A percentile compares a stretch with the other conserved stretches of the same genome.
phyloP scores from a whole-genome alignment of 2,888 invertebrate species.

The Melipona bicolor region DNA sequence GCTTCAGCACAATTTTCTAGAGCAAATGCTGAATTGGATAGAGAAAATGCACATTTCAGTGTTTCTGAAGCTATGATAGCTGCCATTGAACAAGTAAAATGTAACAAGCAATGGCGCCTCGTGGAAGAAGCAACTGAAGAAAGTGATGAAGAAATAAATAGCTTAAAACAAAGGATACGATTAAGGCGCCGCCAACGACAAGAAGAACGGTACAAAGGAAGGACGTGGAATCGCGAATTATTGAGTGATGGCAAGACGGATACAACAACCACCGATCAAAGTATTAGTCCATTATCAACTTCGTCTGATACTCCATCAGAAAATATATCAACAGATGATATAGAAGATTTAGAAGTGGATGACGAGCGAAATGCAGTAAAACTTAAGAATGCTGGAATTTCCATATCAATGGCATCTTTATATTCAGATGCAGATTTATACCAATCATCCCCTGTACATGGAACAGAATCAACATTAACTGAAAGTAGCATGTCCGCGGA shows the following conservation, averaged over 20 bases:
- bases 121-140: slow-evolving; percentile 86
- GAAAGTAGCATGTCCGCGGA: slow-evolving; percentile 89
- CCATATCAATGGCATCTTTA: slow-evolving; percentile 88
- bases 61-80: slow-evolving; percentile 93
- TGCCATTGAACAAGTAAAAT: slow-evolving; percentile 90
- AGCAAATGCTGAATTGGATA: slow-evolving; percentile 90
- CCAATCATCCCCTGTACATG: slow-evolving; percentile 81
- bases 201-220: slow-evolving; percentile 81
- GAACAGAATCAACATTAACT: slow-evolving; percentile 82
- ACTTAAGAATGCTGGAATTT: slow-evolving; percentile 83
- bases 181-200: slow-evolving; percentile 86
- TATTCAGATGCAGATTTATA: slow-evolving; percentile 86
- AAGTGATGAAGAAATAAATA: slow-evolving; percentile 88
- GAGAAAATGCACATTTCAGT: slow-evolving; percentile 94
- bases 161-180: slow-evolving; percentile 87
- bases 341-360: slow-evolving; percentile 85
- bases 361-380: slow-evolving; percentile 84
- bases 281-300: slow-evolving; percentile 85
- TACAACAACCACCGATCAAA: slow-evolving; percentile 85
- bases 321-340: slow-evolving; percentile 85
- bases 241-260: slow-evolving; percentile 85
- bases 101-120: slow-evolving; percentile 85
- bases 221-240: slow-evolving; percentile 77
- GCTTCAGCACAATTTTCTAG: slow-evolving; percentile 89
- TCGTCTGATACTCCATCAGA: slow-evolving; percentile 84